phyloP scores from a whole-genome alignment of 2,888 invertebrate species.

The Xylota segnis region DNA sequence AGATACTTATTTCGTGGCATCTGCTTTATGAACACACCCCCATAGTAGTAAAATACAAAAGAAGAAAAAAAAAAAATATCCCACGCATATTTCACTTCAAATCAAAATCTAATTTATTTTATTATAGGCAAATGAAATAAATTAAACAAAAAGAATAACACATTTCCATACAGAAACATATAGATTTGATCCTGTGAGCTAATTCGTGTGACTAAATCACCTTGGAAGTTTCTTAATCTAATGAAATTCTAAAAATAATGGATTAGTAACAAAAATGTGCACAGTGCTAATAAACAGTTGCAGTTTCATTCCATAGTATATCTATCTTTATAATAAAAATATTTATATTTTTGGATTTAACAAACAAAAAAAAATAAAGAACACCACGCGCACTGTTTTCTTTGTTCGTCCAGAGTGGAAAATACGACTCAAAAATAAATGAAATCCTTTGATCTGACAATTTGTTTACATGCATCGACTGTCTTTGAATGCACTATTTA shows the following conservation, averaged over 20 bases:
- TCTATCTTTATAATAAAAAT: background rate
- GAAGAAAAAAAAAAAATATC: background rate
- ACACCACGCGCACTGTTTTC: slow-evolving; percentile 15
- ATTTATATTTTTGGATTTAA: slow-evolving; percentile 37
- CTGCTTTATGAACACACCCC: slow-evolving; percentile 7
- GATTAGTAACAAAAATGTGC: slow-evolving; percentile 33
- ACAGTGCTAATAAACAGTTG: slow-evolving; percentile 30
- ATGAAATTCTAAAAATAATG: slow-evolving; percentile 47
- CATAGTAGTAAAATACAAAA: slow-evolving; percentile 11
- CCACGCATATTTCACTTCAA: slow-evolving; percentile 21
- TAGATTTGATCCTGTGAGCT: background rate
- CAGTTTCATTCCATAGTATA: slow-evolving; percentile 9
- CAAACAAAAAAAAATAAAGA: background rate
- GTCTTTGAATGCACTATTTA: background rate
- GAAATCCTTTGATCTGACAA: background rate
- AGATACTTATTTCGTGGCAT: background rate
- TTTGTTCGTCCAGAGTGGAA: slow-evolving; percentile 24
- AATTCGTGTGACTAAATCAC: background rate
- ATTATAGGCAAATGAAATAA: slow-evolving; percentile 1
- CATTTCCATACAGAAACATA: background rate
- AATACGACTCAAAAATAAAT: background rate
- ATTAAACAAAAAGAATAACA: background rate
- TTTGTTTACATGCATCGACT: background rate
- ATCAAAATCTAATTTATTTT: background rate
- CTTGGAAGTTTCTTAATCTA: background rate